Percentiles rank a stretch among this genome's conserved stretches.
Conservation (phyloP, 2,797 vertebrate species). For the Pteronotus mesoamericanus region DNA sequence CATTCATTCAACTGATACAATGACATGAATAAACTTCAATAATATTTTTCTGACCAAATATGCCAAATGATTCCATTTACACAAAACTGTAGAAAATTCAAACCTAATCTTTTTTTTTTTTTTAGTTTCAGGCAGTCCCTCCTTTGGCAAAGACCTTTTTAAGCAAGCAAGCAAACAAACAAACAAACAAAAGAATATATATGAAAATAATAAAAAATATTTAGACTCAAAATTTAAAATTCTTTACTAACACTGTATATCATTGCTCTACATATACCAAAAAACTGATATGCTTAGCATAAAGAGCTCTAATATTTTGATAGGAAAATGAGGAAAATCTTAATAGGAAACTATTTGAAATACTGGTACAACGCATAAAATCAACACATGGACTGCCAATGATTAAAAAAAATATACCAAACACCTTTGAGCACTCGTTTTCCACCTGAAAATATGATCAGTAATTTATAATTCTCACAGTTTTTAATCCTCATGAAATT, state of each 20-base stretch:
- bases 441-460: not conserved
- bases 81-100: no score
- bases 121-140: not conserved
- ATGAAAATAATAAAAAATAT: not conserved
- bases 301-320: not conserved
- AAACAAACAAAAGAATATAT: no score
- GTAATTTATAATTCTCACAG: not conserved
- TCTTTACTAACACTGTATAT: not conserved
- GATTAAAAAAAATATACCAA: not conserved
- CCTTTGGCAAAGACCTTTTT: not conserved
- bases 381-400: not conserved
- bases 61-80: no score
- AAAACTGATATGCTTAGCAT: not conserved
- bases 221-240: not conserved
- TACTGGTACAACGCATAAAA: not conserved
- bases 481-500: not conserved
- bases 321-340: not conserved
- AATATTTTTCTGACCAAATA: no score
- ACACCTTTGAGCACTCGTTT: not conserved
- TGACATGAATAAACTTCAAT: no score
- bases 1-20: no score
- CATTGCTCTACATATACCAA: not conserved
- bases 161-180: not conserved
- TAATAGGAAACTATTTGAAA: not conserved
- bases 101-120: no score